Percentiles rank a stretch among this genome's conserved stretches.
phyloP scores from a whole-genome alignment of 1,140 invertebrate species.

The Anoplophora glabripennis region DNA sequence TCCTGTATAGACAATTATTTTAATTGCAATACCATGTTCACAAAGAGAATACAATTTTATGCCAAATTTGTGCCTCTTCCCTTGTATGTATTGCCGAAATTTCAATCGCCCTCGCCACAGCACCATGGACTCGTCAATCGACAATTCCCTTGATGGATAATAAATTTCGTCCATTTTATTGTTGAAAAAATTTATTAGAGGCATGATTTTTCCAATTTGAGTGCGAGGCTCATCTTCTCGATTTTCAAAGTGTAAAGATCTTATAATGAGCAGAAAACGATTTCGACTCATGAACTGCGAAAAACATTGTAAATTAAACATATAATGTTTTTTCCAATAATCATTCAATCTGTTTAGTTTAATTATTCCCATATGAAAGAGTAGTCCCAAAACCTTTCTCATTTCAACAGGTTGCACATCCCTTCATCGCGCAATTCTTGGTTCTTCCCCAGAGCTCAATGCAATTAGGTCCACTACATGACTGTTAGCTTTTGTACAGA shows the following conservation, averaged over 20 bases:
- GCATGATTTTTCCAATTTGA: conserved; percentile 16
- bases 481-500: background rate
- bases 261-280: conserved; percentile 20
- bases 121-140: conserved; percentile 39
- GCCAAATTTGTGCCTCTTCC: conserved; percentile 39
- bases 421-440: conserved; percentile 9
- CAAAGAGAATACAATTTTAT: conserved; percentile 33
- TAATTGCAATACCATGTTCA: conserved; percentile 27
- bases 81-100: conserved; percentile 42
- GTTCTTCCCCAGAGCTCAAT: background rate
- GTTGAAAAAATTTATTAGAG: conserved; percentile 33
- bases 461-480: background rate
- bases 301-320: conserved; percentile 18
- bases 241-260: conserved; percentile 22
- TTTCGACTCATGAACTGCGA: conserved; percentile 16
- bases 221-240: conserved; percentile 2
- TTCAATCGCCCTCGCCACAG: conserved; percentile 38
- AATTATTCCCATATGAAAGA: conserved; percentile 19
- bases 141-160: conserved; percentile 33
- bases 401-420: conserved; percentile 4
- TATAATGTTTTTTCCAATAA: conserved; percentile 16
- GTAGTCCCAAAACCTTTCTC: conserved; percentile 9
- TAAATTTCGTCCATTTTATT: conserved; percentile 35
- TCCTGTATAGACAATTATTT: conserved; percentile 30
- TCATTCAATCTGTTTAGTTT: conserved; percentile 13